A percentile compares a stretch with the other conserved stretches of the same genome.
phyloP scores from a whole-genome alignment of 2,888 invertebrate species.

The Pollenia labialis region DNA sequence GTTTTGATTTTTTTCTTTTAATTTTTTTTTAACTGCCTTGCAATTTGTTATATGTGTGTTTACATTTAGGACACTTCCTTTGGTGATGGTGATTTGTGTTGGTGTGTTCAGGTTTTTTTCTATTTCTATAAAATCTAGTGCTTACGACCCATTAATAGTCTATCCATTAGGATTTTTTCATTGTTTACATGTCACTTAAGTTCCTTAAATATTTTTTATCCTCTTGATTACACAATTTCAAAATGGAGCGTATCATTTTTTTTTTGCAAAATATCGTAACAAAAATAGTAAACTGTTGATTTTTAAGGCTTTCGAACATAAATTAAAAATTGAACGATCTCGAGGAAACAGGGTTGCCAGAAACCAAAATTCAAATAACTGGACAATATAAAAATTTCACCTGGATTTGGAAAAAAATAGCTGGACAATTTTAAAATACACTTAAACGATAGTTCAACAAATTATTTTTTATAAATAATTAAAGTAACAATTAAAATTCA shows the following conservation, averaged over 20 bases:
- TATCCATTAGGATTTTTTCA: constrained; percentile 57
- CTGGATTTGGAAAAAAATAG: too few species aligned
- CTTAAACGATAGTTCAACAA: too few species aligned
- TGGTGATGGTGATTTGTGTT: constrained; percentile 1
- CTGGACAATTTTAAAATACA: too few species aligned
- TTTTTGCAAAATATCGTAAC: constrained; percentile 38
- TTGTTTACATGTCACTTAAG: constrained; percentile 67
- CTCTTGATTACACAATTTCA: constrained; percentile 11
- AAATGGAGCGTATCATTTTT: constrained; percentile 50
- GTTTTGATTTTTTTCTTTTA: constrained; percentile 27
- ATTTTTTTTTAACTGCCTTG: constrained; percentile 27
- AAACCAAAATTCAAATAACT: too few species aligned
- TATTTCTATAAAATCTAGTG: constrained; percentile 15
- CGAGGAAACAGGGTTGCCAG: too few species aligned
- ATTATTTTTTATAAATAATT: too few species aligned
- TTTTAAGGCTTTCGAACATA: neutral
- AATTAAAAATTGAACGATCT: too few species aligned
- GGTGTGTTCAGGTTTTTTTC: neutral
- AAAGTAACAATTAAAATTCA: too few species aligned
- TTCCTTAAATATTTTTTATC: constrained; percentile 34
- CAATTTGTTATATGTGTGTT: constrained; percentile 7
- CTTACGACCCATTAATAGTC: constrained; percentile 63
- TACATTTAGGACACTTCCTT: constrained; percentile 50
- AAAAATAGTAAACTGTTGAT: constrained; percentile 19
- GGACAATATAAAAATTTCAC: too few species aligned